Evolutionary conservation across 2,113 vertebrate species (phyloP).

Genomic region (Gulo gulo): DNA sequence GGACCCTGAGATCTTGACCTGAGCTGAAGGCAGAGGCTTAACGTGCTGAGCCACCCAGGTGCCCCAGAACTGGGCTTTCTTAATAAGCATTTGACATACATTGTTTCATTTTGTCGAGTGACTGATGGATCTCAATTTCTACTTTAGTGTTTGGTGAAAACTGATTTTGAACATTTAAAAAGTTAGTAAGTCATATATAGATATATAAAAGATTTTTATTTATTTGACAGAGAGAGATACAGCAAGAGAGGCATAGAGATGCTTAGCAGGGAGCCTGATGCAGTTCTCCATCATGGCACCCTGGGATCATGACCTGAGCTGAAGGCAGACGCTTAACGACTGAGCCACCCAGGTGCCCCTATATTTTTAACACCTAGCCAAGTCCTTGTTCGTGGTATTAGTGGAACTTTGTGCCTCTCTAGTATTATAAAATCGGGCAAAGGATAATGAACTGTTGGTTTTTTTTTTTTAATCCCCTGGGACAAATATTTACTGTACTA

Average conservation of each 20-base stretch:
- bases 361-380: not conserved
- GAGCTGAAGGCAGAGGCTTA: too few relatives aligned
- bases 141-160: not conserved
- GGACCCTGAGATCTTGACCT: too few relatives aligned
- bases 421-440: not conserved
- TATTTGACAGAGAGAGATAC: too few relatives aligned
- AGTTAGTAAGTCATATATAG: not conserved
- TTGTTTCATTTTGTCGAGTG: not conserved
- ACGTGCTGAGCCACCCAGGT: too few relatives aligned
- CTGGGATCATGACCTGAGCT: too few relatives aligned
- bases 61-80: too few relatives aligned
- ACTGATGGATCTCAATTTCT: not conserved
- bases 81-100: not conserved
- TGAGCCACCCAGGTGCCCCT: not conserved
- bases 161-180: constrained; percentile 20
- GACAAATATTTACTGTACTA: not conserved
- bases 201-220: too few relatives aligned
- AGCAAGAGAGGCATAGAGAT: too few relatives aligned
- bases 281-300: too few relatives aligned
- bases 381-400: not conserved
- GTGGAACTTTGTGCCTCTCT: not conserved
- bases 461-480: not conserved
- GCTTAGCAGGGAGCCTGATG: too few relatives aligned
- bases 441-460: not conserved
- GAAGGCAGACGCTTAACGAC: too few relatives aligned